Base-by-base conservation (phyloP, 2,888 invertebrate species). In the Pyralis farinalis region DNA sequence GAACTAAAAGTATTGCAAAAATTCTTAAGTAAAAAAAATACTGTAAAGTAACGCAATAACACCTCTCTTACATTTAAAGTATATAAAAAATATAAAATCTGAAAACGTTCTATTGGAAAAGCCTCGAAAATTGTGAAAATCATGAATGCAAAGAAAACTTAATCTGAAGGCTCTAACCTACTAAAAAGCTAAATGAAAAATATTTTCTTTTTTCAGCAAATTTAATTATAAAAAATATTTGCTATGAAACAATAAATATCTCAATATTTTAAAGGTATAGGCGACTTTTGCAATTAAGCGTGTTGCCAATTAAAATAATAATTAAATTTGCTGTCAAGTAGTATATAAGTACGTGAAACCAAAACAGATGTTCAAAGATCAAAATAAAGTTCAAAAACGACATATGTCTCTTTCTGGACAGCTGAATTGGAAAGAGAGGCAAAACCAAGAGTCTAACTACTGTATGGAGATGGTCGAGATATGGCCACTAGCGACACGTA, bases 401-500 rank as follows among this genome's bases (percentile, higher is more conserved):
- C 37, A 30, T n/a, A 37, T 37, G 30, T 30, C 30, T 31, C 22
- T 16, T 16, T 16, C 16, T 16, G 16, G 4, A 30, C 8, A 9
- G 21, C 21, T 22, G 37, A 22, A n/a, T 37, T 41, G 40, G 33
- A 38, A 16, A 16, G 16, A 16, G 16, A 16, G 16, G 16, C 16
- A 16, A 39, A 40, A 43, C 31, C 41, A 34, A 42, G 40, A 30
- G 27, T 42, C 49, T 52, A 52, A 39, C 52, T 52, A 52, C 47
- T 8, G 36, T 40, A 40, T 12, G 37, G 37, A 37, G 38, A 37
- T 44, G 41, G 46, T 41, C 42, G 44, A 44, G 29, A 33, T 33
- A 41, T 39, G 35, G 10, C 61, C 63, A 69, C 60, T 64, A 47
- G 45, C 49, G 40, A 56, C 38, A 40, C 40, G 33, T 34, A 36